Evolutionary conservation across 2,113 vertebrate genomes (phyloP).

Genomic region (Ivindomyrus marchei): DNA sequence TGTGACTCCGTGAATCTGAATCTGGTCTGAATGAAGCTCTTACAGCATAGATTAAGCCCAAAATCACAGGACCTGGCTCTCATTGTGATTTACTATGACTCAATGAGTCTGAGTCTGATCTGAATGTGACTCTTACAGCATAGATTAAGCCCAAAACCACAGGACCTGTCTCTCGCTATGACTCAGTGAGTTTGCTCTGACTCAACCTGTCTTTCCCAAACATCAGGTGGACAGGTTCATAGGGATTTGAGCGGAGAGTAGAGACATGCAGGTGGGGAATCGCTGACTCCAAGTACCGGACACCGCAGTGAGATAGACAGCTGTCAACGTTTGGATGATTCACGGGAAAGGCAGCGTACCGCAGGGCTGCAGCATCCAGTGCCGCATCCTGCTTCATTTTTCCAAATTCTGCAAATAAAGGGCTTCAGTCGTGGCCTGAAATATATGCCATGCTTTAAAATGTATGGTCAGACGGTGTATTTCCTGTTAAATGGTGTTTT

Average conservation of each 20-base stretch:
- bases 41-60: not conserved
- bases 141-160: not conserved
- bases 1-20: not conserved
- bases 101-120: not conserved
- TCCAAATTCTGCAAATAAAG: not conserved
- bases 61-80: not conserved
- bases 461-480: not conserved
- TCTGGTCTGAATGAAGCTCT: not conserved
- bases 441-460: constrained; percentile 16
- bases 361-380: not conserved
- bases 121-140: not conserved
- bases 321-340: not conserved
- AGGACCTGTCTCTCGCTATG: not conserved
- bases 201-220: not conserved
- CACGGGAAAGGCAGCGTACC: not conserved
- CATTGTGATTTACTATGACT: not conserved
- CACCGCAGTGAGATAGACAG: not conserved
- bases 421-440: constrained; percentile 19
- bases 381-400: not conserved
- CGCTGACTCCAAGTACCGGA: not conserved
- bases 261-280: constrained; percentile 14
- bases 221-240: constrained; percentile 19
- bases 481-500: constrained; percentile 15
- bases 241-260: not conserved
- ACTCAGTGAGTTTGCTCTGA: not conserved